Conservation (phyloP, 92 coral and sea anemone genomes). For the Heteractis magnifica region DNA sequence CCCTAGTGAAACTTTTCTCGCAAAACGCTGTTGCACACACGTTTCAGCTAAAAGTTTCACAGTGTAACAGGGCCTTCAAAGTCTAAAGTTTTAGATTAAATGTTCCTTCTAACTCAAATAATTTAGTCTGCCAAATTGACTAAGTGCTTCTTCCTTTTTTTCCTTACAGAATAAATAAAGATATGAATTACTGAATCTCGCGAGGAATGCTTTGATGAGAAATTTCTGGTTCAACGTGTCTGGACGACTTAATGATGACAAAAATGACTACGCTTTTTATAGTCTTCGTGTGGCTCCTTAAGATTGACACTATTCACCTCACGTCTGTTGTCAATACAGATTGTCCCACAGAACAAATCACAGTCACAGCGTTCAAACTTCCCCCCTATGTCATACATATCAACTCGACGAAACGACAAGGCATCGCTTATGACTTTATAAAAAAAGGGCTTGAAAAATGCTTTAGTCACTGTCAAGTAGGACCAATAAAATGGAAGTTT, state of each 20-base stretch:
- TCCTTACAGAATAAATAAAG: too few relatives aligned
- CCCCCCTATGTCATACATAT: constrained; percentile 18
- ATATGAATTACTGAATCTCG: too few relatives aligned
- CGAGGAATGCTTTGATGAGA: too few relatives aligned
- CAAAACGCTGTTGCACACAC: too few relatives aligned
- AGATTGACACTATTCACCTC: neutral
- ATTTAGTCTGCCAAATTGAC: too few relatives aligned
- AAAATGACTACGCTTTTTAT: neutral
- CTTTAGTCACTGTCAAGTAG: constrained; percentile 20
- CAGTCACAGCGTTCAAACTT: neutral
- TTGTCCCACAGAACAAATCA: constrained; percentile 24
- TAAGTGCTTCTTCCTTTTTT: too few relatives aligned
- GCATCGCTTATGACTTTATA: constrained; percentile 31
- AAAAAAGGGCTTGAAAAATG: constrained; percentile 26
- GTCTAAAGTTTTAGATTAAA: too few relatives aligned
- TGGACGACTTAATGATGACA: neutral
- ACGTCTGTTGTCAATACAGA: neutral
- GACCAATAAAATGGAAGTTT: constrained; percentile 3
- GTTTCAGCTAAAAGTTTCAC: too few relatives aligned
- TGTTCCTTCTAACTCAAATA: too few relatives aligned
- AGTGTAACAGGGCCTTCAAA: too few relatives aligned
- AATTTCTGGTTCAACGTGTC: too few relatives aligned
- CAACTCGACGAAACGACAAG: constrained; percentile 11
- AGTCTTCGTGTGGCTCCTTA: neutral
- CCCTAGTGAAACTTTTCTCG: too few relatives aligned